Evolutionary conservation across 2,888 invertebrate genomes (phyloP), one percentile per base, ranked within the genome.

Genomic region (Monopis laevigella): DNA sequence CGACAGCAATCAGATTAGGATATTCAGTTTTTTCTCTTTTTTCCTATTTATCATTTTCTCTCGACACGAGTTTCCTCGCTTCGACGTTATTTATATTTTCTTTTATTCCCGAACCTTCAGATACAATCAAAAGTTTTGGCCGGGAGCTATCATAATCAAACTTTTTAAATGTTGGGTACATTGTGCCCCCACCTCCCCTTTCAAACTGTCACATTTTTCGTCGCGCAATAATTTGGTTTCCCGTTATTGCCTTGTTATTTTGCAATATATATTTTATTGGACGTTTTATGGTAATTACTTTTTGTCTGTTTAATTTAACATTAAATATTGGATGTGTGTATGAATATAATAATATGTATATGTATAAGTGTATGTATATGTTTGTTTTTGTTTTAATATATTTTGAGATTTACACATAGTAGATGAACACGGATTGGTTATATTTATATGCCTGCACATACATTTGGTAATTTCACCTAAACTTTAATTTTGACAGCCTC

Each of bases 101-200:
- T 64, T 60, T 61, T 57, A 59, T 59, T 53, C 55, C 50, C 55
- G 51, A 65, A 60, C 65, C 66, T 74, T 72, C 62, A 62, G 61
- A 68, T 65, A 70, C 71, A 75, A 78, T 75, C 74, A 71, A 70
- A 74, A 77, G 63, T 66, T 68, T 47, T 45, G 39, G 34, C 46
- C 51, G 48, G 52, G 51, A 53, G 52, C 51, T 51, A 48, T 65
- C 69, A 64, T 72, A 75, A 78, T 75, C 77, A 74, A 78, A 77
- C 74, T 77, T 78, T 73, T 69, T 67, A 66, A 70, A 74, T 71
- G 65, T 66, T 51, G 51, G 17, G 19, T 17, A 16, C 35, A 17
- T 30, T 36, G 28, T 26, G 18, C 40, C 21, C n/a, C 38, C 55
- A 46, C 53, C 46, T 49, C 48, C 51, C 49, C 61, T 56, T 54